Evolutionary conservation across 2,888 invertebrate species (phyloP).

Genomic region (Callinectes sapidus): DNA sequence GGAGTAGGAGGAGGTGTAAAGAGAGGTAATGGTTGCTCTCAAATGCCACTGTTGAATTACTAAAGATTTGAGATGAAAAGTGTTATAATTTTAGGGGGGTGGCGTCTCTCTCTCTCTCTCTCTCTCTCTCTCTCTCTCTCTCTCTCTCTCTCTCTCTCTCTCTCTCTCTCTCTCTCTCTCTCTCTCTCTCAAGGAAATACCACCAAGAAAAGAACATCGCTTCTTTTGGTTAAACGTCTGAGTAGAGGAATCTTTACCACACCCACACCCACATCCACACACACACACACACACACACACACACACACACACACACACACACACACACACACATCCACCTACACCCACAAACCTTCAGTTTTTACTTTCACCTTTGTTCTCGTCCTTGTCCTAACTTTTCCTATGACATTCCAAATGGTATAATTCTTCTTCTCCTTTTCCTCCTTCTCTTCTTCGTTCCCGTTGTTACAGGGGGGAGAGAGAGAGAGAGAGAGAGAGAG

Average conservation of each 20-base stretch:
- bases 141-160: background rate
- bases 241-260: background rate
- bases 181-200: constrained; percentile 17
- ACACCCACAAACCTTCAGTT: background rate
- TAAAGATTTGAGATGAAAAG: background rate
- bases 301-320: too few species aligned
- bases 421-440: background rate
- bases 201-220: background rate
- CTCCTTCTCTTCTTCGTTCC: background rate
- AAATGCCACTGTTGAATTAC: too few species aligned
- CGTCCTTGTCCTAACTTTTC: background rate
- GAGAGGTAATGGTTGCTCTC: too few species aligned
- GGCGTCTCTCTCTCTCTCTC: too few species aligned
- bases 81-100: too few species aligned
- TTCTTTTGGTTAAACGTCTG: background rate
- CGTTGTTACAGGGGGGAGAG: background rate
- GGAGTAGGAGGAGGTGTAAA: background rate
- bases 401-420: background rate
- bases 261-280: background rate
- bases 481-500: too few species aligned
- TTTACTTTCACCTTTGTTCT: background rate
- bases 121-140: too few species aligned
- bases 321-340: background rate
- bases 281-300: background rate
- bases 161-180: constrained; percentile 6